Base-by-base conservation (phyloP, 2,797 vertebrate genomes). In the Oreochromis grahami region DNA sequence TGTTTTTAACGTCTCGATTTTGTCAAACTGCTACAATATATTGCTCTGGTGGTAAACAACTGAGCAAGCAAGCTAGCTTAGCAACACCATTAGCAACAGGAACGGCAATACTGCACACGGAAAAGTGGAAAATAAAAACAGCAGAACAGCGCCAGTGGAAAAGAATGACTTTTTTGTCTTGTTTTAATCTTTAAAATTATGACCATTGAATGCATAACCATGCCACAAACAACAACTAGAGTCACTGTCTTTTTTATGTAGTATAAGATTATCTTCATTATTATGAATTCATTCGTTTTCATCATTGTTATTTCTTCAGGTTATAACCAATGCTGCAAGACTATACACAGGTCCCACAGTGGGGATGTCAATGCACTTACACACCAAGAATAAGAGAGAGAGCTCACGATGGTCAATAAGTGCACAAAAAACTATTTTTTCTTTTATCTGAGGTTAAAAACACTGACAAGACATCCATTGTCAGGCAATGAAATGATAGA, bases 201-300 rank as follows among this genome's bases (percentile, higher is more conserved):
- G 97, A 97, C 97, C 97, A 98, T 93, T 96, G 96, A 97, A 98
- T 97, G 97, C 97, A 97, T 97, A 98, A 97, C 97, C 98, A 99
- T 99, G 98, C 98, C 97, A 99, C 98, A 97, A 97, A 96, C 96
- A 98, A 98, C 96, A 96, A 94, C 96, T 96, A 98, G 95, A 98
- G 92, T 97, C 96, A 97, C 96, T 96, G 93, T 96, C 94, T 95
- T 94, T 95, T 55, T 86, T 80, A 97, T 89, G 91, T 97, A 97
- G 96, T 97, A 98, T 96, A 97, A 97, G 96, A 88, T 94, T 92
- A 91, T 94, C 87, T 91, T 91, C 81, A 89, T 92, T 93, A 87
- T 88, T 90, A 94, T 92, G 85, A 93, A 90, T 92, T 91, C 81
- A 90, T 92, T 94, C 82, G 2, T 90, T 94, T 93, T 94, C 80